Evolutionary conservation across 2,113 vertebrate species (phyloP).

Genomic region (Neolamprologus tretocephalus): DNA sequence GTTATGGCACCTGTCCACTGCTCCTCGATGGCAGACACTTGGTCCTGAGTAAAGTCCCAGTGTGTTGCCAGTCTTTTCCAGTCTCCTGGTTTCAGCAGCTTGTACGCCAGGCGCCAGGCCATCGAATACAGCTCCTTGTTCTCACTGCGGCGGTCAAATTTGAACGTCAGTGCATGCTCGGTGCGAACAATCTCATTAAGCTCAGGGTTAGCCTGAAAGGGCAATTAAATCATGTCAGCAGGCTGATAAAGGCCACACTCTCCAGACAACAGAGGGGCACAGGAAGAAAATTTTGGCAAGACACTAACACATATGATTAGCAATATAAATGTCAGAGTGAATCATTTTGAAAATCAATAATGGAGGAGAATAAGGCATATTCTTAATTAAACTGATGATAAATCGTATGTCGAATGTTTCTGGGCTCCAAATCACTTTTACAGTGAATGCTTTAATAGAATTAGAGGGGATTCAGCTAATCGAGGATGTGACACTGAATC

Average conservation of each 20-base stretch:
- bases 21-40: conserved; percentile 80
- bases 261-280: neutral
- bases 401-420: conserved; percentile 22
- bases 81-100: conserved; percentile 72
- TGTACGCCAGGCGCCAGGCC: conserved; percentile 82
- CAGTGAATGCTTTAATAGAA: neutral
- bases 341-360: conserved; percentile 9
- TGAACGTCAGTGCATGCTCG: conserved; percentile 76
- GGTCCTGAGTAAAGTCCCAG: conserved; percentile 79
- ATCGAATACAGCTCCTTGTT: conserved; percentile 72
- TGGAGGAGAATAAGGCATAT: neutral
- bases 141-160: conserved; percentile 80
- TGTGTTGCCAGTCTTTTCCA: conserved; percentile 81
- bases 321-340: conserved; percentile 23
- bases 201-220: conserved; percentile 67
- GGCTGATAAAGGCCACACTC: conserved; percentile 55
- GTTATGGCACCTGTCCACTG: conserved; percentile 83
- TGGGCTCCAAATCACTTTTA: neutral
- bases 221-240: conserved; percentile 62
- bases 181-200: conserved; percentile 41
- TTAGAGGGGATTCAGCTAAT: conserved; percentile 11
- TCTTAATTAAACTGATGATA: conserved; percentile 23
- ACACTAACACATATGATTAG: conserved; percentile 1
- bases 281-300: conserved; percentile 10
- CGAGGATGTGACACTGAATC: neutral